Conservation (phyloP, 2,113 vertebrate genomes). For the Tretioscincus oriximinensis region DNA sequence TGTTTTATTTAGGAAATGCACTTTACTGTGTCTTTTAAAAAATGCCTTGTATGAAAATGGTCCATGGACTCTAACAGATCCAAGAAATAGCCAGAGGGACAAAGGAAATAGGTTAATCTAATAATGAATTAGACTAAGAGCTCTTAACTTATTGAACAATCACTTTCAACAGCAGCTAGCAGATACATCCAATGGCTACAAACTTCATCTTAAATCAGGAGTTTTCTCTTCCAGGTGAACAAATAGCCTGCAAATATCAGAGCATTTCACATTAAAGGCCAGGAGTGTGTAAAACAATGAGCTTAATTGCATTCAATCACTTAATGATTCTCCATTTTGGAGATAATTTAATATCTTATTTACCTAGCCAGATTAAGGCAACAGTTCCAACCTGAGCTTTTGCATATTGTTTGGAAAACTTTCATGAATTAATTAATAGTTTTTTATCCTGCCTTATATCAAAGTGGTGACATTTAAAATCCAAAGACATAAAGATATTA, state of each 20-base stretch:
- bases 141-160: neutral
- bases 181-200: too few relatives aligned
- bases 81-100: too few relatives aligned
- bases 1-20: too few relatives aligned
- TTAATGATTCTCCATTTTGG: neutral
- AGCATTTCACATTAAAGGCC: neutral
- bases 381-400: neutral
- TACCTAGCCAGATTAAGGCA: neutral
- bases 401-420: too few relatives aligned
- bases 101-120: neutral
- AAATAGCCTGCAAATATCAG: neutral
- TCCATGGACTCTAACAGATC: neutral
- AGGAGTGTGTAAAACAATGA: neutral
- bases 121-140: neutral
- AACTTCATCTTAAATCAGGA: too few relatives aligned
- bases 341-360: fast-evolving
- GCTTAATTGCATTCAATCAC: neutral
- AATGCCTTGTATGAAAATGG: neutral
- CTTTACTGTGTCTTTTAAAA: neutral
- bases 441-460: too few relatives aligned
- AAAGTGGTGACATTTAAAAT: too few relatives aligned
- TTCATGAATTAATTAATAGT: too few relatives aligned
- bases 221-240: too few relatives aligned
- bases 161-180: neutral
- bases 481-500: neutral